A percentile compares a stretch with the other conserved stretches of the same genome.
phyloP scores from a whole-genome alignment of 2,113 vertebrate species.

The Pachycephala philippinensis region DNA sequence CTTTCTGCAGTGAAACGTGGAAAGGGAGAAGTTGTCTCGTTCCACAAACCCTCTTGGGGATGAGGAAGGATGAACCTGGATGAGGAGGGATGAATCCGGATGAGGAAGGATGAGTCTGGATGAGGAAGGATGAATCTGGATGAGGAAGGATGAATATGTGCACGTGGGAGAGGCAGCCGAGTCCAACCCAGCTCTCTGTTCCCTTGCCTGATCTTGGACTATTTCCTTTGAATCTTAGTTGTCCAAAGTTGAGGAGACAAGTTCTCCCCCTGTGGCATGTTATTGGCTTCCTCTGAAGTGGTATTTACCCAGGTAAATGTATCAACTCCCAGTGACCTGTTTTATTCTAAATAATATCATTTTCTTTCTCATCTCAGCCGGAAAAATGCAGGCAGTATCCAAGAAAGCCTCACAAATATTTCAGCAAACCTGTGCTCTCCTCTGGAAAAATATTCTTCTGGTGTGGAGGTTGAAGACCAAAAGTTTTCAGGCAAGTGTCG shows the following conservation, averaged over 20 bases:
- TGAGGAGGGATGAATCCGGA: accelerated
- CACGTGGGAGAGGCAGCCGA: background rate
- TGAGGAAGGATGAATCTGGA: background rate
- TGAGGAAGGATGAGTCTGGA: accelerated
- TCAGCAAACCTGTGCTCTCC: constrained; percentile 78
- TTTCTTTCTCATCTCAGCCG: background rate
- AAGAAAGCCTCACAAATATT: constrained; percentile 73
- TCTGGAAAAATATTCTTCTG: constrained; percentile 87
- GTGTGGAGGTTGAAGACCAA: constrained; percentile 85
- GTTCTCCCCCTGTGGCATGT: background rate
- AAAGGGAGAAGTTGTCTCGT: background rate
- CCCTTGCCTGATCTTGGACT: background rate
- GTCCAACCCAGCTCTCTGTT: background rate
- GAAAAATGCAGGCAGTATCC: constrained; percentile 23
- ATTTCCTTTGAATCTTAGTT: background rate
- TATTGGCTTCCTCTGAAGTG: background rate
- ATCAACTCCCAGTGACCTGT: background rate
- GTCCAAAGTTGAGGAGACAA: background rate
- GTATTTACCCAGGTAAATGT: accelerated
- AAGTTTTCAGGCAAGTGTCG: constrained; percentile 76
- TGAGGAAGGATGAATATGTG: background rate
- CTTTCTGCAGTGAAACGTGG: background rate
- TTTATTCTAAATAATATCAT: background rate
- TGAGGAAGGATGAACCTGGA: background rate
- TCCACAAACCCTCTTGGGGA: background rate